A percentile compares a stretch with the other conserved stretches of the same genome.
These are phyloP conservation scores for Leucania comma DNA, from an alignment of 2,888 invertebrate species.

Conservation along the genomic window DNA sequence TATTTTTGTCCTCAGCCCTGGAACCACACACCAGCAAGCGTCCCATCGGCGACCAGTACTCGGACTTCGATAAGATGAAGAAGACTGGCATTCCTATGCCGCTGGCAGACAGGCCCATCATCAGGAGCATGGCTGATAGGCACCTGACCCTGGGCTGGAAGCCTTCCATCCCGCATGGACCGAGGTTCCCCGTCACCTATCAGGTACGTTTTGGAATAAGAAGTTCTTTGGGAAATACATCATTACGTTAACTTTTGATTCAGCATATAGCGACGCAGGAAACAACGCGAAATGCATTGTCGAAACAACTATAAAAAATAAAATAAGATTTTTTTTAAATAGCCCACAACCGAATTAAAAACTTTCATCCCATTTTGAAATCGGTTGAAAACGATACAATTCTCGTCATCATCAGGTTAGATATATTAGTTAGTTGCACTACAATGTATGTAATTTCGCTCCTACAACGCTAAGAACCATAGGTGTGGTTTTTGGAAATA, in stretches of 20 bases:
- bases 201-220: conserved; percentile 88
- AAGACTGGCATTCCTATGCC: conserved; percentile 96
- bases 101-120: conserved; percentile 96
- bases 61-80: conserved; percentile 95
- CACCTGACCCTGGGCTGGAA: conserved; percentile 98
- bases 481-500: too few relatives aligned
- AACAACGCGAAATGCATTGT: background rate
- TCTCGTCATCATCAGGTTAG: too few relatives aligned
- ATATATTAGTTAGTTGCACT: too few relatives aligned
- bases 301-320: background rate
- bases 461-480: too few relatives aligned
- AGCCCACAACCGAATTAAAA: too few relatives aligned
- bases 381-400: too few relatives aligned
- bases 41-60: conserved; percentile 94
- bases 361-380: too few relatives aligned
- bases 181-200: conserved; percentile 97
- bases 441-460: too few relatives aligned
- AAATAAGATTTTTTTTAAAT: too few relatives aligned
- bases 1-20: conserved; percentile 85
- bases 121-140: conserved; percentile 97
- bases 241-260: background rate
- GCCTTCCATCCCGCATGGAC: conserved; percentile 96
- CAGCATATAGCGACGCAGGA: background rate
- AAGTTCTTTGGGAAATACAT: background rate
- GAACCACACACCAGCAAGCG: conserved; percentile 92